Evolutionary conservation across 2,888 invertebrate genomes (phyloP).

Genomic region (Adelognathus sp.): DNA sequence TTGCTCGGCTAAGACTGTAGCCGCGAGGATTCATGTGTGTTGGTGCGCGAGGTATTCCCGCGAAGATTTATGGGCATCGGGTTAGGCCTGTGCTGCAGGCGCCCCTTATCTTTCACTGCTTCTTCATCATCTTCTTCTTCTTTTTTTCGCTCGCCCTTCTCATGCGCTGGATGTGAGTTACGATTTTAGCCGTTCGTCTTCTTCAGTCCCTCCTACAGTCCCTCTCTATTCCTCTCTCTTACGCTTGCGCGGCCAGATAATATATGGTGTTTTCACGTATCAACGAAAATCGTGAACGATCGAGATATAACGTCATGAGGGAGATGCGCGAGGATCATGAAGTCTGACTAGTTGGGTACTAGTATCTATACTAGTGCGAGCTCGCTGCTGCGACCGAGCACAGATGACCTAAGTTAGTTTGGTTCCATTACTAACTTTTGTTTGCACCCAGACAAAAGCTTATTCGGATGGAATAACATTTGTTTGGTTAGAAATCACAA

Average conservation of each 20-base stretch:
- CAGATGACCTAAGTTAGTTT: neutral
- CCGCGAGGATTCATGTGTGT: conserved; percentile 26
- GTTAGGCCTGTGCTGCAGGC: conserved; percentile 54
- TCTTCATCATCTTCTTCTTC: conserved; percentile 20
- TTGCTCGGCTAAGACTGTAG: conserved; percentile 43
- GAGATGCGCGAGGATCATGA: neutral
- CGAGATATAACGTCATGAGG: neutral
- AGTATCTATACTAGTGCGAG: neutral
- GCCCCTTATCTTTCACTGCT: conserved; percentile 45
- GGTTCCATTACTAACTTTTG: neutral
- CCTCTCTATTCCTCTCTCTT: no score
- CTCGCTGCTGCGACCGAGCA: neutral
- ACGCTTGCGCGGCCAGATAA: conserved; percentile 43
- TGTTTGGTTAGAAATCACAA: no score
- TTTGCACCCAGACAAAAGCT: no score
- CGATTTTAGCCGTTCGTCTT: conserved; percentile 48
- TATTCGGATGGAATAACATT: no score
- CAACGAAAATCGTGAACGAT: conserved; percentile 1
- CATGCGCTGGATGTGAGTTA: conserved; percentile 47
- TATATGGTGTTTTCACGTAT: conserved; percentile 38
- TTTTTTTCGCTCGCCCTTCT: conserved; percentile 4
- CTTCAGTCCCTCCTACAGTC: conserved; percentile 22
- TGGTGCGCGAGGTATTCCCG: conserved; percentile 47
- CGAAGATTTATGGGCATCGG: conserved; percentile 55
- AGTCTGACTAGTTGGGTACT: neutral